Evolutionary conservation across 2,888 invertebrate genomes (phyloP), one percentile per base, ranked within the genome.

Genomic region (Odontocerum albicorne): DNA sequence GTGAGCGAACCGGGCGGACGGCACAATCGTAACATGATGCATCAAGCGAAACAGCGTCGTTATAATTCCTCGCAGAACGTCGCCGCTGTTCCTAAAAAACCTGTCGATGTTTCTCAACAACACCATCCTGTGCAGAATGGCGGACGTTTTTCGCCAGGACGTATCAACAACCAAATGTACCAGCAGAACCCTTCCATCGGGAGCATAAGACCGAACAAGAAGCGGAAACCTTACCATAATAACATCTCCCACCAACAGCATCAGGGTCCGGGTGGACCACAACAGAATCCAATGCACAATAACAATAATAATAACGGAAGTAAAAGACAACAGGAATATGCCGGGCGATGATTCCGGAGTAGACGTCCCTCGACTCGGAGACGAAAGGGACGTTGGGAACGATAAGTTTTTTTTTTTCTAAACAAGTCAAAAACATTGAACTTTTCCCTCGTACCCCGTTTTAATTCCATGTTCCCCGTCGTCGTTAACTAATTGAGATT

Each of bases 81-180:
- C 65, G 64, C 67, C 67, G 51, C 65, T 66, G 65, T 67, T 63
- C 64, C 68, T 69, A 69, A 71, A 69, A 70, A 67, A 60, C 35
- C 53, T 19, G 16, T 19, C 17, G 40, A 39, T 2, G 36, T 33
- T 17, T 22, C 10, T 16, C 27, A 33, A 15, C 42, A 42, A 13
- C 13, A 35, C 12, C n/a, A 31, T 13, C 21, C 15, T 32, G 31
- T 42, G 15, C 46, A 33, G 19, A 36, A 49, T 17, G 50, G 33
- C 36, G 56, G 57, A 4, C 49, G 59, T 16, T 53, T 31, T 43
- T 55, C 57, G 2, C 55, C 57, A 19, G 56, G 56, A 6, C 42
- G 50, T 17, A 33, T 45, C n/a, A 51, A 40, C 45, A 53, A 57
- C 7, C 44, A 39, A 7, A 43, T 40, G n/a, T 31, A 44, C 36